Evolutionary conservation across 2,888 invertebrate genomes (phyloP).

Genomic region (Coelopa pilipes): DNA sequence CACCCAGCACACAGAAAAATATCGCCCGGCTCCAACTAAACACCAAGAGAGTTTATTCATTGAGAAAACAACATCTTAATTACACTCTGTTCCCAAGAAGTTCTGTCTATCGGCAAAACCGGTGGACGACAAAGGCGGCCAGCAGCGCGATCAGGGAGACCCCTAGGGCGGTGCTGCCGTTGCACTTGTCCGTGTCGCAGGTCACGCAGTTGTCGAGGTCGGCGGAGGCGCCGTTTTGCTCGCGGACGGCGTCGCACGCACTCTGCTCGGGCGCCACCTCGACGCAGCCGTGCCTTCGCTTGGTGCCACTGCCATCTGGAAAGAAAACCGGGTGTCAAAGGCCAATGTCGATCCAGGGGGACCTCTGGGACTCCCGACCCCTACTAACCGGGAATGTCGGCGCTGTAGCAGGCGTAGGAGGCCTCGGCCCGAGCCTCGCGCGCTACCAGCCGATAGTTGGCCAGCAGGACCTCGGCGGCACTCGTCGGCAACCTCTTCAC

Average conservation of each 20-base stretch:
- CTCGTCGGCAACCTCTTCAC: background rate
- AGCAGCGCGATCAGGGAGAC: slow-evolving; percentile 49
- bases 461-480: slow-evolving; percentile 48
- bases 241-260: slow-evolving; percentile 42
- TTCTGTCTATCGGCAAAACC: background rate
- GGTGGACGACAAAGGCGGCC: slow-evolving; percentile 16
- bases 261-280: slow-evolving; percentile 40
- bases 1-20: too few species aligned
- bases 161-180: slow-evolving; percentile 48
- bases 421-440: slow-evolving; percentile 39
- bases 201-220: slow-evolving; percentile 44
- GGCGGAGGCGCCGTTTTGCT: slow-evolving; percentile 13
- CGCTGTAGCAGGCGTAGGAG: slow-evolving; percentile 51
- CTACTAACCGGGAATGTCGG: slow-evolving; percentile 41
- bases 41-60: too few species aligned
- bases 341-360: background rate
- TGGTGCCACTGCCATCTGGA: slow-evolving; percentile 32
- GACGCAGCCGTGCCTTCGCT: slow-evolving; percentile 52
- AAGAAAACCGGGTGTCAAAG: slow-evolving; percentile 6
- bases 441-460: slow-evolving; percentile 50
- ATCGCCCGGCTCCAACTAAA: too few species aligned
- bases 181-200: slow-evolving; percentile 53
- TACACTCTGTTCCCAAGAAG: background rate
- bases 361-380: background rate
- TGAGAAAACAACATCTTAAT: too few species aligned